A percentile compares a stretch with the other conserved stretches of the same genome.
phyloP scores from a whole-genome alignment of 2,113 vertebrate genomes.

The Mastomys coucha region DNA sequence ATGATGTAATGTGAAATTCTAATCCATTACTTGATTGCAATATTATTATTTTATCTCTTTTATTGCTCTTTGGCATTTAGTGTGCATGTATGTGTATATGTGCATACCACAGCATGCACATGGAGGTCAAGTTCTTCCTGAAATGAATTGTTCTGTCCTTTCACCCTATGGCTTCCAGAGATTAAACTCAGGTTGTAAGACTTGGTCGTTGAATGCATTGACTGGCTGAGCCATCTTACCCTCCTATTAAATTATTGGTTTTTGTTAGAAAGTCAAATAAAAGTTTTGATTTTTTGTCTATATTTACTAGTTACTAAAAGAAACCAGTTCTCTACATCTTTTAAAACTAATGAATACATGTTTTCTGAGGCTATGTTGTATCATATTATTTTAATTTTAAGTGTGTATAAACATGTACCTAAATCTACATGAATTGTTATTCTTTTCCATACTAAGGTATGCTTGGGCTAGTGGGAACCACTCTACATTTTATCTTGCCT shows the following conservation, averaged over 20 bases:
- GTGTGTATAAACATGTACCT: neutral
- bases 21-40: neutral
- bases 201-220: too few relatives aligned
- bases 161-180: neutral
- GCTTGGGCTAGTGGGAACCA: neutral
- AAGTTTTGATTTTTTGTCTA: neutral
- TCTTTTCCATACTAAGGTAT: neutral
- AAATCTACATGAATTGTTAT: neutral
- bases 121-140: neutral
- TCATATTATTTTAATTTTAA: neutral
- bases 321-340: neutral
- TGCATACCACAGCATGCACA: neutral
- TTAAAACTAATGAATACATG: neutral
- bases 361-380: neutral
- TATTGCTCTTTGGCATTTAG: neutral
- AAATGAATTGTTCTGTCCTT: too few relatives aligned
- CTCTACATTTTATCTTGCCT: neutral
- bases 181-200: neutral
- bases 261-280: conserved; percentile 15
- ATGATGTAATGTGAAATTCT: neutral
- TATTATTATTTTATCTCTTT: neutral
- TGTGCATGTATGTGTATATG: neutral
- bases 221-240: neutral
- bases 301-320: conserved; percentile 8
- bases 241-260: neutral